Base-by-base conservation (phyloP, 2,113 vertebrate species). In the Pleuronectes platessa region DNA sequence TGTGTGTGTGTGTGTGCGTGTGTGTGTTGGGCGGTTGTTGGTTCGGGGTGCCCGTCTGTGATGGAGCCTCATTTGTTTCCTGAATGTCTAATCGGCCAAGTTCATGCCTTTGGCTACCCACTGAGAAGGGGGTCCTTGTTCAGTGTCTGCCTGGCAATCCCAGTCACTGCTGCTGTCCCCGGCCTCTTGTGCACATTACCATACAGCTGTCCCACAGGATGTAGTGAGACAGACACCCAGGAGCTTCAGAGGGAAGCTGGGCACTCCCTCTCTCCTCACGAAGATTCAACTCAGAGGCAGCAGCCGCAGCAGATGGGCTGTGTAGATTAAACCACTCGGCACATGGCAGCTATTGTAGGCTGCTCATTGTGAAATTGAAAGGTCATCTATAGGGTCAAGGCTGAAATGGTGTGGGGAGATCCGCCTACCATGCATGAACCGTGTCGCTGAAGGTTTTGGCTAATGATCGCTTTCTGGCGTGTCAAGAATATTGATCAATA, bases 201-300 rank as follows among this genome's bases (percentile, higher is more conserved):
- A 99, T 99, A 99, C 98, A 99, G 98, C 98, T 98, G 97, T 96
- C 95, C 93, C 93, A 95, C 95, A 95, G 93, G 93, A 91, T 95
- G 94, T 95, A 92, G 92, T 90, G 93, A 95, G 93, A 92, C 93
- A 91, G 89, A 90, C 87, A 86, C 84, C 88, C 84, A 67, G 63
- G 87, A 87, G 85, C 88, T 88, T 89, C 85, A 87, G 88, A 88
- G 83, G 79, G 73, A 81, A 69, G 79, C 76, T 62, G 78, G 83
- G 74, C 61, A 59, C 87, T 80, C 83, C 80, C 82, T 84, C 83
- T 79, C 72, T 77, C 79, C 80, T 86, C 71, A 6, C 17, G 51
- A 78, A 61, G 83, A 88, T 85, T 78, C 88, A 78, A 49, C 87
- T 88, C 74, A 58, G 72, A 76, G 83, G 68, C 84, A 84, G 84